phyloP scores from a whole-genome alignment of 2,113 vertebrate genomes.

The Eulacestoma nigropectus region DNA sequence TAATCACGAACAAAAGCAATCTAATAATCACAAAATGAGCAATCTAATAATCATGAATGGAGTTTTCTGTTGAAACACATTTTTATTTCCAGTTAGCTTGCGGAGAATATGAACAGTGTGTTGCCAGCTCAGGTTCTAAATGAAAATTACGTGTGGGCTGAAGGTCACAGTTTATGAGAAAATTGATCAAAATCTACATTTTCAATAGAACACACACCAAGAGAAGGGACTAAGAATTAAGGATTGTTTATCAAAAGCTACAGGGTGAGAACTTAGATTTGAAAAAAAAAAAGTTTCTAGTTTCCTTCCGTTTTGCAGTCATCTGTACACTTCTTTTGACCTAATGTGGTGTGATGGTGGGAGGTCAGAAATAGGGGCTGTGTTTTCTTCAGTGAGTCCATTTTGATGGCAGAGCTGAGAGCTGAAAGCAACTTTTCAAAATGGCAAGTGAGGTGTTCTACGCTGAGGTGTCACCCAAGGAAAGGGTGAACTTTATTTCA shows the following conservation, averaged over 20 bases:
- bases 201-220: neutral
- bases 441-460: constrained; percentile 45
- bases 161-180: neutral
- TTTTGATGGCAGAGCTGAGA: constrained; percentile 3
- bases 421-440: neutral
- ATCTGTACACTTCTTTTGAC: neutral
- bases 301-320: constrained; percentile 24
- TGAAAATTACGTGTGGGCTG: neutral
- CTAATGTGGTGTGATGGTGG: neutral
- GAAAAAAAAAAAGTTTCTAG: neutral
- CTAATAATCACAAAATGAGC: neutral
- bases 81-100: neutral
- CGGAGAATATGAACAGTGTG: neutral
- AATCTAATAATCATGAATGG: neutral
- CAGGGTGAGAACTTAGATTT: neutral
- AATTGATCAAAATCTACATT: neutral
- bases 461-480: neutral
- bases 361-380: neutral
- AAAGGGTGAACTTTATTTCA: neutral
- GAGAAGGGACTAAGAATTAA: neutral
- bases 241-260: neutral
- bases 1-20: neutral
- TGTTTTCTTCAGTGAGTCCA: neutral
- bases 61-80: neutral
- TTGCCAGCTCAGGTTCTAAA: neutral